These are phyloP conservation scores for Leptinotarsa tumamoca DNA, from an alignment of 2,888 invertebrate species.

Conservation along the genomic window DNA sequence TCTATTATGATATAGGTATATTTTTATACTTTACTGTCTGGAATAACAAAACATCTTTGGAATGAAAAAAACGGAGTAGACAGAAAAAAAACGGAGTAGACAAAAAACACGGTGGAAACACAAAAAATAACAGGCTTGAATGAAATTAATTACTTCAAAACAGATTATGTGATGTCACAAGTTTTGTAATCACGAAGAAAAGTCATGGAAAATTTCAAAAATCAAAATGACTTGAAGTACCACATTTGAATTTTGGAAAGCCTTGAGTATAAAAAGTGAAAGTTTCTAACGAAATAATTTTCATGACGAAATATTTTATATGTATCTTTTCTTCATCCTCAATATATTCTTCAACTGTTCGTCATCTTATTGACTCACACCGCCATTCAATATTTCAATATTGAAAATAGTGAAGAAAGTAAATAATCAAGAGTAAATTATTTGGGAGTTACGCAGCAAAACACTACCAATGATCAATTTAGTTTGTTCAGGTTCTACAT, in stretches of 20 bases:
- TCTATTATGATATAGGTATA: neutral
- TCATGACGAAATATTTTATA: neutral
- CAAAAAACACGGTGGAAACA: too few relatives aligned
- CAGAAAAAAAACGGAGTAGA: too few relatives aligned
- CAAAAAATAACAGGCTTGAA: too few relatives aligned
- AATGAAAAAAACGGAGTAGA: neutral
- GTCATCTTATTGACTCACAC: neutral
- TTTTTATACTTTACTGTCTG: neutral
- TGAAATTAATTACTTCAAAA: too few relatives aligned
- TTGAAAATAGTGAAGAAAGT: neutral
- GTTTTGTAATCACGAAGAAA: too few relatives aligned
- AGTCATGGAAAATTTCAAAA: too few relatives aligned
- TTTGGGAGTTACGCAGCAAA: neutral
- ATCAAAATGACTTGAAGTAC: too few relatives aligned
- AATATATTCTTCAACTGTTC: neutral
- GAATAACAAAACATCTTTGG: neutral
- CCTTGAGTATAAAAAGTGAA: too few relatives aligned
- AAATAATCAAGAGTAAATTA: neutral
- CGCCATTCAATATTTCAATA: neutral
- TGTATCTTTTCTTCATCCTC: neutral
- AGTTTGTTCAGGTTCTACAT: slow-evolving; percentile 12
- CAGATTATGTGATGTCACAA: too few relatives aligned
- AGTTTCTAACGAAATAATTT: too few relatives aligned
- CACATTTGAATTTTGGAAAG: too few relatives aligned
- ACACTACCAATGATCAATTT: slow-evolving; percentile 12